Base-by-base conservation (phyloP, 1,140 invertebrate genomes). In the Trachelipus rathkii region DNA sequence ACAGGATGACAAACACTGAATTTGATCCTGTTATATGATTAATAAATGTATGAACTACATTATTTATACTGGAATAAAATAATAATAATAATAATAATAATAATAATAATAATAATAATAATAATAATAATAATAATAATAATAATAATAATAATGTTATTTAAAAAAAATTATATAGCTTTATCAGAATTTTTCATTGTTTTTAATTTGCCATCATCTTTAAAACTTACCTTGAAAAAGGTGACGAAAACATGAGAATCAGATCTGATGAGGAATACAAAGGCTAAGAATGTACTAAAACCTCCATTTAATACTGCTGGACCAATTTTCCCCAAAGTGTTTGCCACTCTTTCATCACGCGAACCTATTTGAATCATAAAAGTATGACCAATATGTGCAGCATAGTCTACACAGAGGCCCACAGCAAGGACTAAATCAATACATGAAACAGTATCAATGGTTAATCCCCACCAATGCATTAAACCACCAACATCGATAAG, bases 371-470 rank as follows among this genome's bases (percentile, higher is more conserved):
- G 82, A 44, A 87, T 88, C 80, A 94, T 87, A 84, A 94, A 94
- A 2, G 90, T 90, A 82, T 93, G 92, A 11, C 92, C 92, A 10
- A 95, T 90, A 84, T 96, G 93, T 8, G 93, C 92, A 0, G 93
- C 92, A 80, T 95, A 94, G 86, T 96, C 93, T 0, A 95, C 92
- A 82, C 93, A 93, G 45, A 96, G 87, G 46, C 94, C 93, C 81
- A 95, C 92, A n/a, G 91, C 92, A 72, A 96, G 86, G 82, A 95
- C 92, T 10, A 94, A 85, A 73, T 85, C 91, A 78, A 96, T 93
- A 84, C 92, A 94, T 44, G 93, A 92, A 43, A 94, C 92, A 68
- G 93, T 90, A 83, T 95, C 93, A 53, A 96, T 91, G 5, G 92
- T 93, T 73, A 95, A 87, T 9, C 91, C 93, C 93, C 93, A 91